Base-by-base conservation (phyloP, 1,140 invertebrate species). In the Zaprionus kolodkinae region DNA sequence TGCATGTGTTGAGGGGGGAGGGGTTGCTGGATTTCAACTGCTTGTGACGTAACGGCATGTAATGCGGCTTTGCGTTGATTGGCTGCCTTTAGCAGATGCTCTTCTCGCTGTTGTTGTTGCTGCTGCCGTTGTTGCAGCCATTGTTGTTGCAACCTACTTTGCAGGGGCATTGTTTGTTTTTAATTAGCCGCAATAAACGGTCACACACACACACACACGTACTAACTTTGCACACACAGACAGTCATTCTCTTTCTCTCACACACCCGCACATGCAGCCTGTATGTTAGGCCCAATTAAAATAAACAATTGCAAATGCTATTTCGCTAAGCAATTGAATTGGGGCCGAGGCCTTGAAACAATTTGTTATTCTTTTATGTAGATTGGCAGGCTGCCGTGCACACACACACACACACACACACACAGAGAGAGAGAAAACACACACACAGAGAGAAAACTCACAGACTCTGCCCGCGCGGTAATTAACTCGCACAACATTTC, bases 151-250 rank as follows among this genome's bases (percentile, higher is more conserved):
- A 89, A 89, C 78, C 81, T 89, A 88, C 85, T 88, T 88, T 89
- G 76, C 81, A 56, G 55, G 76, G 72, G 76, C 76, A 89, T 89
- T 88, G 85, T 88, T 89, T 89, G 85, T 76, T 89, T 89, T 89
- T 89, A 89, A 89, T 89, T 89, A 89, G 86, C 85, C 85, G 81
- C 85, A 89, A 89, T 88, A 85, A 89, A 89, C 81, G 78, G 75
- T 78, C 78, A 72, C 72, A 69, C 64, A 79, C 72, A 85, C 71
- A 78, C 71, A 65, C 70, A 64, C 25, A 66, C 30, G 21, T 1
- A 45, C 40, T 45, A 45, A 45, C n/a, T 45, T 45, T 45, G n/a
- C 40, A 15, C 35, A 36, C 12, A 13, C 36, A 13, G 12, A 38
- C 38, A 40, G 27, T 35, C 33, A 9, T 7, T 35, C 33, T 35